phyloP scores from a whole-genome alignment of 1,140 invertebrate species.

The Cotesia typhae region DNA sequence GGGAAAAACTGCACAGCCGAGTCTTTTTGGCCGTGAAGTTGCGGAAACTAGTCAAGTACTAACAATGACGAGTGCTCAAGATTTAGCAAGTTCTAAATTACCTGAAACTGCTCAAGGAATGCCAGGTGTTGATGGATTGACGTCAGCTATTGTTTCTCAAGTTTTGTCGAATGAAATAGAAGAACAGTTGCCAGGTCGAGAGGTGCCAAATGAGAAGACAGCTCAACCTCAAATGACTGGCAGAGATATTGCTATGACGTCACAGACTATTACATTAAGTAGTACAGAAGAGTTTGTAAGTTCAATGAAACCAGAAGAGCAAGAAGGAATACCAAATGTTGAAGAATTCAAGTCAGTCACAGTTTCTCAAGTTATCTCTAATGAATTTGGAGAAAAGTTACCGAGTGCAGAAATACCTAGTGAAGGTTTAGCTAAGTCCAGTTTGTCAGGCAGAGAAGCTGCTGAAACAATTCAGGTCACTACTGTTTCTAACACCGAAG shows the following conservation, averaged over 20 bases:
- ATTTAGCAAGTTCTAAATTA: constrained; percentile 39
- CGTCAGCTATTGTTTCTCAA: constrained; percentile 42
- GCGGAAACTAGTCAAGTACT: constrained; percentile 47
- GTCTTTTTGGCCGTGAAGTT: constrained; percentile 42
- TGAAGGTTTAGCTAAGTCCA: constrained; percentile 40
- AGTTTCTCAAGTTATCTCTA: constrained; percentile 44
- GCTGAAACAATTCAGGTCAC: constrained; percentile 48
- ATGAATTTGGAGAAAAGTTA: constrained; percentile 46
- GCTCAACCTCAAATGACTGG: constrained; percentile 38
- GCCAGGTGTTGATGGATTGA: constrained; percentile 36
- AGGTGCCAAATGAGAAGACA: constrained; percentile 41
- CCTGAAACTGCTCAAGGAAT: constrained; percentile 40
- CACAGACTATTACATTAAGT: constrained; percentile 46
- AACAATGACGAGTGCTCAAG: constrained; percentile 43
- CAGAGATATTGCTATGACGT: constrained; percentile 38
- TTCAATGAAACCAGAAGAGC: constrained; percentile 39
- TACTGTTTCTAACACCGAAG: constrained; percentile 36
- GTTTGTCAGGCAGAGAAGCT: constrained; percentile 45
- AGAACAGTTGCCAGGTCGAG: constrained; percentile 36
- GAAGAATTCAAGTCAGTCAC: constrained; percentile 43
- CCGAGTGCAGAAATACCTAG: constrained; percentile 39
- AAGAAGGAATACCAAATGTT: constrained; percentile 44
- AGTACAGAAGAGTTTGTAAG: constrained; percentile 39
- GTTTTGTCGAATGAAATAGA: constrained; percentile 44
- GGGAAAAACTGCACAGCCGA: constrained; percentile 34